Evolutionary conservation across 2,113 vertebrate species (phyloP).

Genomic region (Eretmochelys imbricata): DNA sequence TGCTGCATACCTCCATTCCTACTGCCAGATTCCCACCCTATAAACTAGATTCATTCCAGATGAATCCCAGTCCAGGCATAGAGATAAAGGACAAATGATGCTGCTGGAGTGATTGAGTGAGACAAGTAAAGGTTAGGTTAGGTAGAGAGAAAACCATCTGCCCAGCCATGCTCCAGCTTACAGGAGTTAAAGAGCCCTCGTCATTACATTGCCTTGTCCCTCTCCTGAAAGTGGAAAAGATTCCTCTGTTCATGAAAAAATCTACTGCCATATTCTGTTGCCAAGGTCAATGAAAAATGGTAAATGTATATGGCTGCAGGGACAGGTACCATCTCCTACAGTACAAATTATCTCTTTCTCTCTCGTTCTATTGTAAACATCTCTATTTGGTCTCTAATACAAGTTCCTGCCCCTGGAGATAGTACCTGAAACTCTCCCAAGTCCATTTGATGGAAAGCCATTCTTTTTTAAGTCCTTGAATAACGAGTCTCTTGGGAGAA

Average conservation of each 20-base stretch:
- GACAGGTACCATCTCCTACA: constrained; percentile 20
- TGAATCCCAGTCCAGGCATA: not conserved
- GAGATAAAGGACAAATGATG: not conserved
- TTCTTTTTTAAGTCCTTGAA: constrained; percentile 66
- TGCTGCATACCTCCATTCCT: not conserved
- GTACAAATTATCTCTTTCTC: not conserved
- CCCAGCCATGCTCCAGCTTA: not conserved
- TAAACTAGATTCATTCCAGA: not conserved
- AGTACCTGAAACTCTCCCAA: constrained; percentile 61
- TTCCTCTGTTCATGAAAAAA: not conserved
- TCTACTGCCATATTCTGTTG: not conserved
- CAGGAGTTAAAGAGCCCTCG: not conserved
- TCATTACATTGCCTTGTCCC: not conserved
- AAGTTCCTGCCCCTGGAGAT: constrained; percentile 57
- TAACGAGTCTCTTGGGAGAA: constrained; percentile 61
- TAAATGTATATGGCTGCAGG: not conserved
- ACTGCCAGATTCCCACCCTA: not conserved
- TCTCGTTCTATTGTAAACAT: constrained; percentile 46
- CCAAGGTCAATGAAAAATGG: constrained; percentile 1
- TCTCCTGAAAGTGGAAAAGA: not conserved
- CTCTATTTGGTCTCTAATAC: constrained; percentile 71
- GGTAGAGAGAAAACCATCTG: not conserved
- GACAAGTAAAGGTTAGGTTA: not conserved
- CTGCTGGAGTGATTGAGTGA: not conserved
- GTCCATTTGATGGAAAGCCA: constrained; percentile 63